phyloP scores from a whole-genome alignment of 2,113 vertebrate species.

The Saguinus midas region DNA sequence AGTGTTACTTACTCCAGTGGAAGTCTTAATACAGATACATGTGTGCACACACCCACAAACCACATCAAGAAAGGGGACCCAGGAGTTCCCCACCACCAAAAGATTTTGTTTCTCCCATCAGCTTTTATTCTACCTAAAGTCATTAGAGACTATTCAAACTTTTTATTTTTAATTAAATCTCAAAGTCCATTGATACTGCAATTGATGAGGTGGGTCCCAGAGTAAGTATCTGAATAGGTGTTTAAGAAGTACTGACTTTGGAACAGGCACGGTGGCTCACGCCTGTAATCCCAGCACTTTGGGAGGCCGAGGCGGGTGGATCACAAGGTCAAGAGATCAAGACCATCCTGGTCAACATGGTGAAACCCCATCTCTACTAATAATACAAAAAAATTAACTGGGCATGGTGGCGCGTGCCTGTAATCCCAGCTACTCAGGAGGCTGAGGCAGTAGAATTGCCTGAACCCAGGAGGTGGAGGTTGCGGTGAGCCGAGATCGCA shows the following conservation, averaged over 20 bases:
- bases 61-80: background rate
- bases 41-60: background rate
- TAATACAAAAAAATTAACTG: too few relatives aligned
- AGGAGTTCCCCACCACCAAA: background rate
- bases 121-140: background rate
- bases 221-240: background rate
- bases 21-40: background rate
- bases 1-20: background rate
- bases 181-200: background rate
- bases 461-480: too few relatives aligned
- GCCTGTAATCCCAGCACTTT: too few relatives aligned
- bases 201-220: background rate
- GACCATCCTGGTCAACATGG: too few relatives aligned
- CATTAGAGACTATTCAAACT: background rate
- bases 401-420: too few relatives aligned
- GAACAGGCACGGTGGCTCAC: too few relatives aligned
- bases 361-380: too few relatives aligned
- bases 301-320: too few relatives aligned
- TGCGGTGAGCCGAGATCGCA: too few relatives aligned
- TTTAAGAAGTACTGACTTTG: background rate
- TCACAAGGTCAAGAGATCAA: too few relatives aligned
- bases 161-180: constrained; percentile 12
- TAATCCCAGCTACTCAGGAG: too few relatives aligned
- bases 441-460: too few relatives aligned
- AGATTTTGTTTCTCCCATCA: background rate